These are phyloP conservation scores for Camelus dromedarius DNA, from an alignment of 2,113 vertebrate genomes.

Conservation along the genomic window DNA sequence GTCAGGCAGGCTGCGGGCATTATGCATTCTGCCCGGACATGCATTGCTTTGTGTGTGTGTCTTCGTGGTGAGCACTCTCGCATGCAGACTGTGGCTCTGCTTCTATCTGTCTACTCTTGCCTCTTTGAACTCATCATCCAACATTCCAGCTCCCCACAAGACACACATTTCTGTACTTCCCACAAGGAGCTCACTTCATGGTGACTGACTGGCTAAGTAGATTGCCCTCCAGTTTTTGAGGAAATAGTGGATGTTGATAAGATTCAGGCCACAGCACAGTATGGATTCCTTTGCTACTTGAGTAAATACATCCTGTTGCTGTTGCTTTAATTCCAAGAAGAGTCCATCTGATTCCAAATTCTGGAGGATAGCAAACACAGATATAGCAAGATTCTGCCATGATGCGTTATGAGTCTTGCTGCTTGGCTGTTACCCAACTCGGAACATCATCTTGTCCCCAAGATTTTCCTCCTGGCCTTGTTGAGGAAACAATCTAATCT, in stretches of 20 bases:
- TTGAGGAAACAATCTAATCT: constrained; percentile 58
- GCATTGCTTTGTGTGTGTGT: background rate
- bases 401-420: background rate
- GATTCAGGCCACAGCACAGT: constrained; percentile 26
- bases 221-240: constrained; percentile 20
- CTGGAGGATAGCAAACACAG: background rate
- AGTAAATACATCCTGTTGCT: background rate
- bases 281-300: background rate
- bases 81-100: background rate
- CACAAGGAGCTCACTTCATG: background rate
- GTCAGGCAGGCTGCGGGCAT: background rate
- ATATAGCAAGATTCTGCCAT: background rate
- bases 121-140: background rate
- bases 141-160: background rate
- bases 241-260: background rate
- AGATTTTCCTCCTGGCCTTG: constrained; percentile 47
- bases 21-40: background rate
- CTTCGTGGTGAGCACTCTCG: background rate
- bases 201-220: background rate
- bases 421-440: constrained; percentile 51
- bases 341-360: background rate
- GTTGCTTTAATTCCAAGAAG: background rate
- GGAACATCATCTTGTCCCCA: constrained; percentile 26
- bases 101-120: background rate
- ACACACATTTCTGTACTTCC: background rate